Evolutionary conservation across 2,888 invertebrate species (phyloP).

Genomic region (Piscicola geometra): DNA sequence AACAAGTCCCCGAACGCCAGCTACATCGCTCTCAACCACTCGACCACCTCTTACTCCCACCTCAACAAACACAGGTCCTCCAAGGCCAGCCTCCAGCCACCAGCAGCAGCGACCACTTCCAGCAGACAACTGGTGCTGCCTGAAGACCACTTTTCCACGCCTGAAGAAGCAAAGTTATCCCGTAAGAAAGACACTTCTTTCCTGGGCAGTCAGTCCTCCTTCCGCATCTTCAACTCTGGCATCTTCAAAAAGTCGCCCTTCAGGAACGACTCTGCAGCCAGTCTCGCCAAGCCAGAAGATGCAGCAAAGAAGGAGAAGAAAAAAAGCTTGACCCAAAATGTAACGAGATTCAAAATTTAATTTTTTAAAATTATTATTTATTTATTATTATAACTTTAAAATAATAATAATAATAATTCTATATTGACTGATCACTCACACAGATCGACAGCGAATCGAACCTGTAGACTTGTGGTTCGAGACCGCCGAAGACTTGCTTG

Average conservation of each 20-base stretch:
- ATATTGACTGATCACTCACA: neutral
- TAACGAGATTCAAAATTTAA: neutral
- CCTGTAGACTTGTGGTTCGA: neutral
- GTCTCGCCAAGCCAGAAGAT: neutral
- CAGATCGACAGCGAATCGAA: constrained; percentile 10
- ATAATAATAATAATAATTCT: neutral
- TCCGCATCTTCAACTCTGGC: constrained; percentile 15
- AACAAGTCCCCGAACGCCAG: constrained; percentile 41
- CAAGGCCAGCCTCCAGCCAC: neutral
- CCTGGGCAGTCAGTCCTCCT: constrained; percentile 24
- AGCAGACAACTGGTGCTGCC: too few species aligned
- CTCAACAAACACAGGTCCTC: neutral
- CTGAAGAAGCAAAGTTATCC: neutral
- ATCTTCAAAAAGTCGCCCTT: constrained; percentile 2
- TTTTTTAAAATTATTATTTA: too few species aligned
- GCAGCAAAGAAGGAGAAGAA: neutral
- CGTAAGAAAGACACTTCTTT: neutral
- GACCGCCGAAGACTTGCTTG: too few species aligned
- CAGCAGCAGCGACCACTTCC: neutral
- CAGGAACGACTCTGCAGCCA: neutral
- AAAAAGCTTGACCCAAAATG: neutral
- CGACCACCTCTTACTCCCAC: neutral
- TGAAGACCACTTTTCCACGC: constrained; percentile 7
- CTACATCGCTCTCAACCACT: constrained; percentile 33
- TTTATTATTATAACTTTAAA: neutral